phyloP scores from a whole-genome alignment of 2,888 invertebrate genomes.

The Synergus umbraculus region DNA sequence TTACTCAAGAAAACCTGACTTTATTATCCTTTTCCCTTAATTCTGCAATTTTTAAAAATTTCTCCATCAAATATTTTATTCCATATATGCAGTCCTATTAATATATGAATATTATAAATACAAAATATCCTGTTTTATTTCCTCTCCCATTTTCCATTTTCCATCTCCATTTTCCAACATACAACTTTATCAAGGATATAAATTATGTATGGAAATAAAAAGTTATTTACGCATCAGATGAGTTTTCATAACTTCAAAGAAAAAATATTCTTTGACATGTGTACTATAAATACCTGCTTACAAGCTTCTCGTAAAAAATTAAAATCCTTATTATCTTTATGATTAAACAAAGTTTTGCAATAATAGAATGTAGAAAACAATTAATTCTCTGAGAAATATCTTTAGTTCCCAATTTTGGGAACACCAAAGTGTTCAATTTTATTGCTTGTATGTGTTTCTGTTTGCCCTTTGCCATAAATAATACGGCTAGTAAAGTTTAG shows the following conservation, averaged over 20 bases:
- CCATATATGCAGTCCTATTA: too few relatives aligned
- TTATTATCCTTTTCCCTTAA: background rate
- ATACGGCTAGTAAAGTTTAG: background rate
- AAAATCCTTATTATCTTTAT: background rate
- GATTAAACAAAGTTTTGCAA: background rate
- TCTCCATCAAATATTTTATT: background rate
- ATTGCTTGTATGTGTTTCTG: background rate
- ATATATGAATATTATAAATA: too few relatives aligned
- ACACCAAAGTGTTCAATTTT: background rate
- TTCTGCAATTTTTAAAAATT: background rate
- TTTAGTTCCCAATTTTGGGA: background rate
- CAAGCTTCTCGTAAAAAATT: background rate
- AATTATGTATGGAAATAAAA: conserved; percentile 30
- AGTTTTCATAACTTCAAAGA: background rate
- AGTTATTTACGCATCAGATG: conserved; percentile 11
- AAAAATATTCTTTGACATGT: background rate
- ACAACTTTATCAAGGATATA: background rate
- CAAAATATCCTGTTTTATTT: background rate
- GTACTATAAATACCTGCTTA: background rate
- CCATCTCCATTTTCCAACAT: background rate
- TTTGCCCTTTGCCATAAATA: background rate
- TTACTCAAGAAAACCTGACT: background rate
- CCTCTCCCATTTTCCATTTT: background rate
- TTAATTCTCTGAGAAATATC: background rate
- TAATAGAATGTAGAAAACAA: background rate